Evolutionary conservation across 2,888 invertebrate species (phyloP).

Genomic region (Dyspetes luteomarginatus): DNA sequence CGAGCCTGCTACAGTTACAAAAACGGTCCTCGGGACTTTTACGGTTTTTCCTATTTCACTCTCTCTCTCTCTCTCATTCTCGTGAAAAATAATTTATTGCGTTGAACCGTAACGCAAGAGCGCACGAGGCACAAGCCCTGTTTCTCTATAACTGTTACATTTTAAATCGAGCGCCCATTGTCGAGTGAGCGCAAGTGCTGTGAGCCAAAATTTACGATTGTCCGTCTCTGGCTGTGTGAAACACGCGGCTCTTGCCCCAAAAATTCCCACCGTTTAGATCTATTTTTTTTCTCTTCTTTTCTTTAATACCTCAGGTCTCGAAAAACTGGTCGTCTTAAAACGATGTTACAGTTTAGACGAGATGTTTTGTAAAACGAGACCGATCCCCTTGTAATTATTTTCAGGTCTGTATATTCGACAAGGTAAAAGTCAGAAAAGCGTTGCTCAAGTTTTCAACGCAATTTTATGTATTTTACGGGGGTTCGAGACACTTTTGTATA

Average conservation of each 20-base stretch:
- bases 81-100: conserved; percentile 77
- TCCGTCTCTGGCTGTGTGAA: conserved; percentile 42
- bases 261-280: conserved; percentile 1
- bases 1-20: conserved; percentile 72
- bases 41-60: conserved; percentile 60
- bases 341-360: conserved; percentile 74
- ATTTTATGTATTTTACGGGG: conserved; percentile 57
- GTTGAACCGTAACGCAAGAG: conserved; percentile 70
- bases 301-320: conserved; percentile 4
- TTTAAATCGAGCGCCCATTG: conserved; percentile 76
- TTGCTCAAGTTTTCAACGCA: conserved; percentile 35
- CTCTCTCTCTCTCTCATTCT: conserved; percentile 29
- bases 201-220: conserved; percentile 73
- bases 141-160: conserved; percentile 78
- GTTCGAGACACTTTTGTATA: conserved; percentile 2
- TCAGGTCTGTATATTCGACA: conserved; percentile 21
- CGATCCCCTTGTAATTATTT: conserved; percentile 59
- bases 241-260: conserved; percentile 29
- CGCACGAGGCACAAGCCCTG: conserved; percentile 67
- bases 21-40: conserved; percentile 71
- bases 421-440: neutral
- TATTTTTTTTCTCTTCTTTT: conserved; percentile 44
- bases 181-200: conserved; percentile 61
- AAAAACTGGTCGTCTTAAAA: conserved; percentile 53
- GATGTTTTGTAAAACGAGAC: conserved; percentile 64